Evolutionary conservation across 2,797 vertebrate species (phyloP), one percentile per base, ranked within the genome.

Genomic region (Typhlichthys subterraneus): DNA sequence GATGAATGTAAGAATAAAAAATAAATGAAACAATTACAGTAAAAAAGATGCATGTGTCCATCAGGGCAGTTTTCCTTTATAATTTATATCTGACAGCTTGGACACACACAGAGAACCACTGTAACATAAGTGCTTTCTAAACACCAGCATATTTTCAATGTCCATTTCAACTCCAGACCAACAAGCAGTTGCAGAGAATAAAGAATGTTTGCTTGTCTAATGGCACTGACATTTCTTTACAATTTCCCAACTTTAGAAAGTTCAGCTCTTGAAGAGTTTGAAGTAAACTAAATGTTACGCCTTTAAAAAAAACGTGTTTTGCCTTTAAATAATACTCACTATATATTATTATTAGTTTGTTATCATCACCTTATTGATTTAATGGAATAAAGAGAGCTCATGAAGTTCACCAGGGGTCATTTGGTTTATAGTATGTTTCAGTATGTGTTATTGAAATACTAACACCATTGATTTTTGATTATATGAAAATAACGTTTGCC

Each of bases 131-230:
- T 45, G 33, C 64, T 33, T 31, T 62, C 51, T 14, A 61, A 68
- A 19, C 46, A n/a, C 17, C n/a, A 11, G 42, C 14, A 45, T 53
- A 23, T 45, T 13, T 3, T 15, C 12, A 53, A 53, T n/a, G 50
- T 17, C 51, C 15, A 50, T 68, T 51, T 61, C 56, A 45, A 12
- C 23, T 53, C 31, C 52, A 53, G 48, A 45, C 23, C 45, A 58
- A 69, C 15, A 57, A 65, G 29, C 47, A 55, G 9, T 23, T 52
- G 33, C 12, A 23, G n/a, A 15, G 64, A 63, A 10, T 53, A 45
- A 57, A 66, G 47, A 63, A 63, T 67, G 31, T 49, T 17, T 1
- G 49, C 47, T 52, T 53, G 53, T 38, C 60, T 53, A 71, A 72
- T 33, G 56, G 47, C 33, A 42, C 51, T 67, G 38, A 59, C 48